Evolutionary conservation across 2,797 vertebrate genomes (phyloP).

Genomic region (Oreochromis grahami): DNA sequence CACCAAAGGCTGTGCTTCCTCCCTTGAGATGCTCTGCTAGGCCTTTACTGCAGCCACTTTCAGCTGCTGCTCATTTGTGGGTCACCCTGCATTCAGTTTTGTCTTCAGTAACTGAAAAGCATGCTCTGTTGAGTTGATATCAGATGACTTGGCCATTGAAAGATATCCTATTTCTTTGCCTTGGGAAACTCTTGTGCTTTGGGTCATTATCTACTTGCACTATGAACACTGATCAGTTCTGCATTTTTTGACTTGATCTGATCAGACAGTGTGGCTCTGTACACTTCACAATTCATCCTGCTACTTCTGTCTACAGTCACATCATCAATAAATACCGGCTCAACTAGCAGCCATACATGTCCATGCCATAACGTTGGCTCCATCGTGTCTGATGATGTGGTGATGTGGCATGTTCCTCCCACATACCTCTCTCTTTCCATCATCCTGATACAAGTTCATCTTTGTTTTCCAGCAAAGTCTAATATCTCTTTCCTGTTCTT

Average conservation of each 20-base stretch:
- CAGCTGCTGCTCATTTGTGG: not conserved
- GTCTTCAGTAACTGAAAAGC: not conserved
- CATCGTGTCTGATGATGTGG: not conserved
- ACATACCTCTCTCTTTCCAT: not conserved
- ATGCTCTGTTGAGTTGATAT: not conserved
- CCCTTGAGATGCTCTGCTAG: not conserved
- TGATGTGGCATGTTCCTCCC: not conserved
- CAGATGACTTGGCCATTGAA: not conserved
- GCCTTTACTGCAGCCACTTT: not conserved
- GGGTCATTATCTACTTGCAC: not conserved
- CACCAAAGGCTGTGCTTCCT: not conserved
- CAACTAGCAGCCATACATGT: not conserved
- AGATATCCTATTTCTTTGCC: not conserved
- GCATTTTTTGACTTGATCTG: not conserved
- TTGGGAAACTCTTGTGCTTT: not conserved
- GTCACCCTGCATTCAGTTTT: not conserved
- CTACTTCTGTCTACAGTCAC: not conserved
- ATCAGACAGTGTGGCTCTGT: not conserved
- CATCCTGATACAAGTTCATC: not conserved
- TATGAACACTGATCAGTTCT: not conserved
- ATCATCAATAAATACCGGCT: not conserved
- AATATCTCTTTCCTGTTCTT: not conserved
- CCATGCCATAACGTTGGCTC: not conserved
- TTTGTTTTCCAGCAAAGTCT: not conserved
- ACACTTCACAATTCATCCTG: not conserved